Evolutionary conservation across 2,113 vertebrate genomes (phyloP).

Genomic region (Ivindomyrus marchei): DNA sequence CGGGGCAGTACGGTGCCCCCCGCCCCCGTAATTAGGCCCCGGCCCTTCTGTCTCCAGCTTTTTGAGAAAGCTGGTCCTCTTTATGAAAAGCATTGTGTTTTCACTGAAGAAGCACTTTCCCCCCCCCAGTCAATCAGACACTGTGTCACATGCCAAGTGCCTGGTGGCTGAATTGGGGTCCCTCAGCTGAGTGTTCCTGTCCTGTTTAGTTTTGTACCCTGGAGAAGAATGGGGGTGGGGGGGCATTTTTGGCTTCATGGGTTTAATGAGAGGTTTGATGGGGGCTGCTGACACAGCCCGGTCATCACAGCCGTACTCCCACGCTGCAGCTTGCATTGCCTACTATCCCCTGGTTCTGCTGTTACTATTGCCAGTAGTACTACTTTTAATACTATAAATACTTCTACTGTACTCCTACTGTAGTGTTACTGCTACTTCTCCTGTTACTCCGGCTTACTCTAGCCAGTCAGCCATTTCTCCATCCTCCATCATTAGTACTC

Average conservation of each 20-base stretch:
- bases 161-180: neutral
- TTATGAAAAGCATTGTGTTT: neutral
- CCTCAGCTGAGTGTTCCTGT: neutral
- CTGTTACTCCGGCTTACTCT: neutral
- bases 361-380: neutral
- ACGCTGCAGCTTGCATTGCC: neutral
- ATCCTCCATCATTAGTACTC: neutral
- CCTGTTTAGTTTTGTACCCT: neutral
- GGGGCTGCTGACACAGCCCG: neutral
- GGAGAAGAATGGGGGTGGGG: neutral
- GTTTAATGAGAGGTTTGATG: neutral
- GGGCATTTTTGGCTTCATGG: neutral
- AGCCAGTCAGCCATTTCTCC: neutral
- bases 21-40: constrained; percentile 18
- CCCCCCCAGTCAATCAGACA: neutral
- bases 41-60: neutral
- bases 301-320: neutral
- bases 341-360: neutral
- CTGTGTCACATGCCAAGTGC: neutral
- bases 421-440: neutral
- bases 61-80: neutral
- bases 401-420: neutral
- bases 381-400: neutral
- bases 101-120: neutral
- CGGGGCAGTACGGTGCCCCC: constrained; percentile 41